These are phyloP conservation scores for Neodiprion fabricii DNA, from an alignment of 1,140 invertebrate species.

Conservation along the genomic window DNA sequence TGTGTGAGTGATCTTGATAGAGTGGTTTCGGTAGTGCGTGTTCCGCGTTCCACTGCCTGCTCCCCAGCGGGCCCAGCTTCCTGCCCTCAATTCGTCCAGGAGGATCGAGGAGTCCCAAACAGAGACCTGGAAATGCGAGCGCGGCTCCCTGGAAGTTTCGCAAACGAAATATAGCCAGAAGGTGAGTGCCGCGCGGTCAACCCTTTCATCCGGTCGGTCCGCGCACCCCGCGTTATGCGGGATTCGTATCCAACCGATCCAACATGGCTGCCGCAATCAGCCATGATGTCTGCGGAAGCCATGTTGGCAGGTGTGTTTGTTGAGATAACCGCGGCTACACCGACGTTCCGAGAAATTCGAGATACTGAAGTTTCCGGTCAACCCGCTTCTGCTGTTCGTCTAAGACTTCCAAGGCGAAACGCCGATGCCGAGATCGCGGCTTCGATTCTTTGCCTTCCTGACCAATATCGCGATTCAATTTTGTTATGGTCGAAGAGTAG, in stretches of 20 bases:
- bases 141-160: not conserved
- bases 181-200: constrained; percentile 1
- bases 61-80: too few relatives aligned
- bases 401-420: too few relatives aligned
- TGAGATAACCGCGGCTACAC: constrained; percentile 3
- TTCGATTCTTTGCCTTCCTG: too few relatives aligned
- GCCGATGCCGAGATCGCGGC: too few relatives aligned
- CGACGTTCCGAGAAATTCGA: not conserved
- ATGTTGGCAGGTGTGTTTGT: constrained; percentile 62
- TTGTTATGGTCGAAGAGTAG: too few relatives aligned
- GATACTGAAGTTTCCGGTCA: not conserved
- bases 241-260: constrained; percentile 37
- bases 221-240: not conserved
- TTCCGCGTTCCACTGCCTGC: not conserved
- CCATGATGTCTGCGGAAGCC: constrained; percentile 61
- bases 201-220: not conserved
- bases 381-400: too few relatives aligned
- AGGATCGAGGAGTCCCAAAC: not conserved
- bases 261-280: constrained; percentile 59
- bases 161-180: not conserved
- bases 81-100: not conserved
- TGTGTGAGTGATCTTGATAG: constrained; percentile 5
- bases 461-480: too few relatives aligned
- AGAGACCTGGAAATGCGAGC: not conserved
- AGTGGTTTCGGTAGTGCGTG: not conserved